Base-by-base conservation (phyloP, 2,888 invertebrate genomes). In the Thysanoteuthis rhombus region DNA sequence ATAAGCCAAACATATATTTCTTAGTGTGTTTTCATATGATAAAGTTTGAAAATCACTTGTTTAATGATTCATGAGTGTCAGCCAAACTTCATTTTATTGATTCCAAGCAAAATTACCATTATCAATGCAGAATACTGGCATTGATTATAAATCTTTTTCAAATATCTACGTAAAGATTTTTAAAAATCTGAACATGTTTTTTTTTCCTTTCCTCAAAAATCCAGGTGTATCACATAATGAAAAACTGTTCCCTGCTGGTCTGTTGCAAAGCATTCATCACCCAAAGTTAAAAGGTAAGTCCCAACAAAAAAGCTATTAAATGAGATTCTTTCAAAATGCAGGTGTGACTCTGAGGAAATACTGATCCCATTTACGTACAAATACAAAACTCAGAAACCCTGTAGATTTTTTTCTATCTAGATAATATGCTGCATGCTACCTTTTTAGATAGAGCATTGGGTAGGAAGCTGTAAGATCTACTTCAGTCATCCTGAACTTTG, bases 241-340 rank as follows among this genome's bases (percentile, higher is more conserved):
- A 75, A 75, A 32, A 58, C 6, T 75, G n/a, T 75, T 75, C n/a
- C 75, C n/a, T n/a, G 75, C n/a, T 75, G n/a, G 32, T 75, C 32
- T n/a, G n/a, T 75, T 6, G 75, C 6, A 75, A 75, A 75, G 75
- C n/a, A 75, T 75, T 75, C 75, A 75, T 75, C 75, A 75, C n/a
- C 75, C n/a, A n/a, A 75, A 75, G n/a, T 75, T 75, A 75, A 75
- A 75, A 75, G 75, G 75, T 75, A 75, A 75, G 75, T 75, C 75
- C 75, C 8, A 75, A 75, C 75, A 75, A 75, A n/a, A 75, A 75
- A n/a, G 16, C 75, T 8, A 75, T 75, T 75, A n/a, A 75, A 75
- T 75, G 75, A 75, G 75, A n/a, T 75, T 75, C 75, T 32, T 75
- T 75, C 10, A n/a, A 75, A 75, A 75, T 75, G 75, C 75, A 75